A percentile compares a stretch with the other conserved stretches of the same genome.
Conservation (phyloP, 2,888 invertebrate genomes). For the Epicampocera succincta region DNA sequence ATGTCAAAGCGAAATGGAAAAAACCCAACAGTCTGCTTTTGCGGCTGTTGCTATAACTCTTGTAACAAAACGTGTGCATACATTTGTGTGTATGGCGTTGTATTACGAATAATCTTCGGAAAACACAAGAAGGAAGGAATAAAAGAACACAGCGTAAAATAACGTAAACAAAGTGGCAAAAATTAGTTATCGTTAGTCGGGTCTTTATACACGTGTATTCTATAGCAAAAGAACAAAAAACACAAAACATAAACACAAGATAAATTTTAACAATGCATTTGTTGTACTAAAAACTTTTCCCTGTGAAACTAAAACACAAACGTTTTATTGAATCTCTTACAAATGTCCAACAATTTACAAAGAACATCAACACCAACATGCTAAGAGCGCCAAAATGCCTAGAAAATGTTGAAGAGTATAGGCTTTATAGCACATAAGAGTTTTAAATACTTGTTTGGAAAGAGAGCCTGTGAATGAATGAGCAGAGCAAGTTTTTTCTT, state of each 20-base stretch:
- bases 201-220: constrained; percentile 51
- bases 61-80: constrained; percentile 10
- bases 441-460: neutral
- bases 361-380: too few species aligned
- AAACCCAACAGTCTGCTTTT: constrained; percentile 17
- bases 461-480: neutral
- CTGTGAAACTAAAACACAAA: too few species aligned
- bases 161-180: constrained; percentile 45
- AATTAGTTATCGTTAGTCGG: constrained; percentile 47
- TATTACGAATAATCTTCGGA: neutral
- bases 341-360: too few species aligned
- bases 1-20: constrained; percentile 28
- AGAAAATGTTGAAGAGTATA: too few species aligned
- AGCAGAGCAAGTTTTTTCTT: constrained; percentile 19
- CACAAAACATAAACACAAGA: constrained; percentile 25
- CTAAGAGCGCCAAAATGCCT: too few species aligned
- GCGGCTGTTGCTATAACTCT: constrained; percentile 37
- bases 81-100: constrained; percentile 5
- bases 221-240: constrained; percentile 4
- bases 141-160: too few species aligned
- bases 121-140: neutral
- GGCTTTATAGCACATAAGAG: too few species aligned
- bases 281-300: constrained; percentile 17
- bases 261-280: constrained; percentile 8
- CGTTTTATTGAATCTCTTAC: too few species aligned